A percentile compares a stretch with the other conserved stretches of the same genome.
Conservation (phyloP, 1,140 invertebrate species). For the Camponotus vicinus region DNA sequence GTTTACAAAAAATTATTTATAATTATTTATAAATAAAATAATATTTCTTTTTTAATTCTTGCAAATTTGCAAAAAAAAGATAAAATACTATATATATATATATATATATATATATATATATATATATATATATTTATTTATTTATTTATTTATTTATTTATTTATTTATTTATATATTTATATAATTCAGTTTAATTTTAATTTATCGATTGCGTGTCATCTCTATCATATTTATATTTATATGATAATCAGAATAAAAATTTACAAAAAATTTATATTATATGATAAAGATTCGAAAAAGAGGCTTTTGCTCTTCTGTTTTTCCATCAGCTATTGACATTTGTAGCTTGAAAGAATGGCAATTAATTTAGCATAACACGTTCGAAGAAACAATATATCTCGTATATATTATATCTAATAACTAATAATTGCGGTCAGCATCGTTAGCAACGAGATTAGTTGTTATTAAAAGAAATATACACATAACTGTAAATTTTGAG, state of each 20-base stretch:
- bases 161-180: too few relatives aligned
- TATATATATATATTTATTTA: too few relatives aligned
- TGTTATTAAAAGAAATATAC: background rate
- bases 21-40: background rate
- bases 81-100: background rate
- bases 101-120: too few relatives aligned
- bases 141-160: too few relatives aligned
- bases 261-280: background rate
- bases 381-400: background rate
- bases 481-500: constrained; percentile 53
- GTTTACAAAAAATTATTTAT: too few relatives aligned
- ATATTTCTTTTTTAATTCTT: background rate
- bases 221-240: background rate
- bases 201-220: background rate
- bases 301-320: background rate
- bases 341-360: background rate
- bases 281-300: background rate
- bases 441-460: constrained; percentile 15
- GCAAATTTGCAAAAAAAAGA: background rate
- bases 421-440: constrained; percentile 26
- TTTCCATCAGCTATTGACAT: background rate
- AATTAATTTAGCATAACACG: background rate
- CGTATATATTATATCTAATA: background rate
- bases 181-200: too few relatives aligned
- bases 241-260: background rate